Percentiles rank a stretch among this genome's conserved stretches.
Conservation (phyloP, 2,888 invertebrate species). For the Pyrochroa serraticornis region DNA sequence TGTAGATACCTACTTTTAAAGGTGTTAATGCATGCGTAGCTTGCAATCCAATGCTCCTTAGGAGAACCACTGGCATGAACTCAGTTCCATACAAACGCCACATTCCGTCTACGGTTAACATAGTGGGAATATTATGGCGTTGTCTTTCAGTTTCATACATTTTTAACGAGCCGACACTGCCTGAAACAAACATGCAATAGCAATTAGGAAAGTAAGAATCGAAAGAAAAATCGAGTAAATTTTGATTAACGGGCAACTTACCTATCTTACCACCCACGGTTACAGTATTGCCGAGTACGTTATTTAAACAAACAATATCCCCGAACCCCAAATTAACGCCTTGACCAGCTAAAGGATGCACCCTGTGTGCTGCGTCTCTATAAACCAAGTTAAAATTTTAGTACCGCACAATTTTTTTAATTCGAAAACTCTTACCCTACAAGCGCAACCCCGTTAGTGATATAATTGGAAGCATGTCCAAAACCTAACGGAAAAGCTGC, state of each 20-base stretch:
- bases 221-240: slow-evolving; percentile 2
- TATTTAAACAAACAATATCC: slow-evolving; percentile 80
- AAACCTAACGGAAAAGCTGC: slow-evolving; percentile 93
- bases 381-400: slow-evolving; percentile 34
- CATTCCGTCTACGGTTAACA: slow-evolving; percentile 85
- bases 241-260: slow-evolving; percentile 52
- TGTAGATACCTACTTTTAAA: slow-evolving; percentile 66
- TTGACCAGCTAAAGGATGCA: slow-evolving; percentile 97
- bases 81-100: slow-evolving; percentile 82
- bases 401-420: slow-evolving; percentile 28
- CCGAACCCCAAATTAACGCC: slow-evolving; percentile 98
- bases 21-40: slow-evolving; percentile 76
- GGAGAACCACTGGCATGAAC: slow-evolving; percentile 75
- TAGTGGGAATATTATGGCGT: slow-evolving; percentile 85
- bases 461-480: slow-evolving; percentile 87
- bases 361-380: slow-evolving; percentile 86
- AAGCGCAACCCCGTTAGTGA: slow-evolving; percentile 79
- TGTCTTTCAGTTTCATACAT: slow-evolving; percentile 87
- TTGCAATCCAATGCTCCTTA: slow-evolving; percentile 83
- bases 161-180: slow-evolving; percentile 71
- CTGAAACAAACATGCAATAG: slow-evolving; percentile 56
- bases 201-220: slow-evolving; percentile 4
- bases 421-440: slow-evolving; percentile 72
- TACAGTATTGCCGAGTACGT: slow-evolving; percentile 71
- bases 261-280: slow-evolving; percentile 77